These are phyloP conservation scores for Pelecanoides urinatrix DNA, from an alignment of 2,113 vertebrate species.

Conservation along the genomic window DNA sequence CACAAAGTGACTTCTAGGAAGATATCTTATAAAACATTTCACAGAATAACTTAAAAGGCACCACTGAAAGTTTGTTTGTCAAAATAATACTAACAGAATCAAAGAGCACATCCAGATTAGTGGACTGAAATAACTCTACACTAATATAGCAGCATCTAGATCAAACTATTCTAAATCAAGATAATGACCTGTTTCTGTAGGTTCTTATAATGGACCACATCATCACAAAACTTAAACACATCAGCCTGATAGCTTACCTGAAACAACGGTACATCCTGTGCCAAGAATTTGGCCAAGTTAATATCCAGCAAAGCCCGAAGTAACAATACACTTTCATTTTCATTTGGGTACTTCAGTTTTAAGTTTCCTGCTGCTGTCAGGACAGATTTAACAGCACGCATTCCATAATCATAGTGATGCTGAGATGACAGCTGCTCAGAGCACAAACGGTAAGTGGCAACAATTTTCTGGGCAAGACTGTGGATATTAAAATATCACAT, in stretches of 20 bases:
- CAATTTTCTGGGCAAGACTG: conserved; percentile 92
- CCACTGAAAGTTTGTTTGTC: background rate
- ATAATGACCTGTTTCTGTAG: background rate
- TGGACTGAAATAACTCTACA: background rate
- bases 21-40: background rate
- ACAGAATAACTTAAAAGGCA: background rate
- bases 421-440: conserved; percentile 94
- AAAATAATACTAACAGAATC: background rate
- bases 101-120: background rate
- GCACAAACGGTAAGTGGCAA: conserved; percentile 92
- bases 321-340: conserved; percentile 84
- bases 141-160: background rate
- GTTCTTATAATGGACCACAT: background rate
- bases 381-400: conserved; percentile 94
- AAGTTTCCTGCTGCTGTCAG: conserved; percentile 92
- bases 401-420: conserved; percentile 92
- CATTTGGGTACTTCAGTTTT: conserved; percentile 87
- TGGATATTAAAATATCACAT: background rate
- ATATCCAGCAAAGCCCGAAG: conserved; percentile 88
- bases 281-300: conserved; percentile 92
- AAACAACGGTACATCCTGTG: conserved; percentile 92
- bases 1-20: background rate
- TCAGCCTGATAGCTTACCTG: conserved; percentile 71
- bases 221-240: background rate
- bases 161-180: background rate